These are phyloP conservation scores for Leuciscus idus DNA, from an alignment of 2,113 vertebrate genomes.

Conservation along the genomic window DNA sequence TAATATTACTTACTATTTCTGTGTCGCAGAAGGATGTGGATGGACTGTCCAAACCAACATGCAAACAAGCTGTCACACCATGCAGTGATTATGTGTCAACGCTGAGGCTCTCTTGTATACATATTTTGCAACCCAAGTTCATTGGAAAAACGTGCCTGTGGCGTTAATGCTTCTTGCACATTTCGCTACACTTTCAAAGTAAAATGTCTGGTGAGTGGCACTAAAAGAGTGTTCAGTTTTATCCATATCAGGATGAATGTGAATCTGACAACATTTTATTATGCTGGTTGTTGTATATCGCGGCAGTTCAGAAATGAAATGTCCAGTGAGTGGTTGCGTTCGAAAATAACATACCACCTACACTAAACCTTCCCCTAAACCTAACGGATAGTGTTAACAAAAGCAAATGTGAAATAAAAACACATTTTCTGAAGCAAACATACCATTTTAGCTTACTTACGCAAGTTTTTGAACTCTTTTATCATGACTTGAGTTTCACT, in stretches of 20 bases:
- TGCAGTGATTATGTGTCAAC: conserved; percentile 1
- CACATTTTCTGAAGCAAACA: neutral
- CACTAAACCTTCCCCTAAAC: neutral
- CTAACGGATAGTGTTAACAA: neutral
- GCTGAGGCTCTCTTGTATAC: neutral
- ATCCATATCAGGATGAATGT: neutral
- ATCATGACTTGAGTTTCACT: neutral
- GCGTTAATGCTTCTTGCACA: neutral
- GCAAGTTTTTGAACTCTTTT: neutral
- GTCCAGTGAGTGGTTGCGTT: neutral
- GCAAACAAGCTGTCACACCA: conserved; percentile 7
- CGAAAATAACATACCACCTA: neutral
- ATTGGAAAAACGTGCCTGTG: neutral
- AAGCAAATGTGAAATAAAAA: neutral
- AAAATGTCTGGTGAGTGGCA: neutral
- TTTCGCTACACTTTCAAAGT: neutral
- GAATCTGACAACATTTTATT: neutral
- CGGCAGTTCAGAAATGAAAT: neutral
- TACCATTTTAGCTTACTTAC: neutral
- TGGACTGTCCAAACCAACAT: neutral
- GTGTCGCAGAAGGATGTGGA: neutral
- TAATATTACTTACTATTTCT: neutral
- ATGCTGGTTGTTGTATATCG: neutral
- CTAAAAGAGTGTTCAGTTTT: neutral
- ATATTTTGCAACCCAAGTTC: neutral